Evolutionary conservation across 30 jellyfish, hydroid and myxozoan genomes (phyloP).

Genomic region (Hydractinia symbiolongicarpus): DNA sequence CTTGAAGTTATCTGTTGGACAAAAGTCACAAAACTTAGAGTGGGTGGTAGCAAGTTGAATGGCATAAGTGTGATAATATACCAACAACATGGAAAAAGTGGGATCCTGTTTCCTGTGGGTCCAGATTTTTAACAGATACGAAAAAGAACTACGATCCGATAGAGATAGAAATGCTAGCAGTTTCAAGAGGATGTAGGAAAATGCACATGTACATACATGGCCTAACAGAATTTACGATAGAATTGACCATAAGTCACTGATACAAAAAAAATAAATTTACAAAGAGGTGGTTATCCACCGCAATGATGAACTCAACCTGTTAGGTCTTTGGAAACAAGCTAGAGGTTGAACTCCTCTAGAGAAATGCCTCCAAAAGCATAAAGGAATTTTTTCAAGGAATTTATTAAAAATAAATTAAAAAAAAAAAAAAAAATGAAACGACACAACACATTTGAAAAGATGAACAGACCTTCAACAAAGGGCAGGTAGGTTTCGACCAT

Average conservation of each 20-base stretch:
- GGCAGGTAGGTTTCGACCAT: too few species aligned
- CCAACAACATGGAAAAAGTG: not conserved
- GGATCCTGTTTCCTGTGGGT: conserved; percentile 14
- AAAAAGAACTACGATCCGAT: conserved; percentile 5
- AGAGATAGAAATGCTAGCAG: conserved; percentile 21
- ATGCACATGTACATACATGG: conserved; percentile 24
- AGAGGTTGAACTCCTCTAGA: too few species aligned
- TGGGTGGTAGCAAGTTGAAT: conserved; percentile 12
- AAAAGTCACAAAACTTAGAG: conserved; percentile 20
- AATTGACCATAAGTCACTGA: conserved; percentile 43
- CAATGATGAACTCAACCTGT: too few species aligned
- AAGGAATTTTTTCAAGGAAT: too few species aligned
- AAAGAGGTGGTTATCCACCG: too few species aligned
- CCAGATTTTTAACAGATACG: not conserved
- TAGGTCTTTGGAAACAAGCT: too few species aligned
- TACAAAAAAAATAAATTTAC: too few species aligned
- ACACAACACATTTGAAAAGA: too few species aligned
- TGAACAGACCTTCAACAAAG: too few species aligned
- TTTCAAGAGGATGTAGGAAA: conserved; percentile 11
- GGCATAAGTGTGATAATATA: conserved; percentile 18
- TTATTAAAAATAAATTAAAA: too few species aligned
- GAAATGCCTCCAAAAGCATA: too few species aligned
- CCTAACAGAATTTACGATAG: conserved; percentile 7
- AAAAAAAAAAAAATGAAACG: too few species aligned
- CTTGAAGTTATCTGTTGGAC: not conserved